Conservation (phyloP, 2,113 vertebrate species). For the Bufo gargarizans region DNA sequence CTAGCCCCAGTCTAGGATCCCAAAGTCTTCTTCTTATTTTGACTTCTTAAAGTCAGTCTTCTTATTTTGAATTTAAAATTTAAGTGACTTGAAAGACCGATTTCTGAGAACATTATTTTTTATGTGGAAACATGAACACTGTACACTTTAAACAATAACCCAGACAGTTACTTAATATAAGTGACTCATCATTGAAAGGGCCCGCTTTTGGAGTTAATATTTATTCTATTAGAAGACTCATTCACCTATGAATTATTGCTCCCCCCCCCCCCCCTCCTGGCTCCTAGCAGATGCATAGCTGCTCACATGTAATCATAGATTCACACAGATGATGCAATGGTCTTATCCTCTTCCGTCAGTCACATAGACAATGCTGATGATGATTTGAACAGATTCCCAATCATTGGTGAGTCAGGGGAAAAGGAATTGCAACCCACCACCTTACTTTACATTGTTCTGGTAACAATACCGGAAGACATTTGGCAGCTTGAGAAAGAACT, state of each 20-base stretch:
- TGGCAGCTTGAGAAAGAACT: slow-evolving; percentile 24
- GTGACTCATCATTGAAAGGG: background rate
- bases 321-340: slow-evolving; percentile 41
- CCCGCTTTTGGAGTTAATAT: background rate
- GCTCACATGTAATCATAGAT: slow-evolving; percentile 20
- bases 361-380: slow-evolving; percentile 20
- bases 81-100: background rate
- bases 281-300: background rate
- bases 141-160: background rate
- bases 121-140: background rate
- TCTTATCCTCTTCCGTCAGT: slow-evolving; percentile 43
- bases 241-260: background rate
- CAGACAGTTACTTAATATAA: background rate
- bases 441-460: slow-evolving; percentile 14
- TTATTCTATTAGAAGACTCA: background rate
- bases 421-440: slow-evolving; percentile 34
- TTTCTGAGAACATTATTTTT: background rate
- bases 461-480: slow-evolving; percentile 17
- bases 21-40: no score
- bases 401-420: slow-evolving; percentile 21
- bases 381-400: slow-evolving; percentile 29
- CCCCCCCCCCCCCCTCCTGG: no score
- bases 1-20: background rate
- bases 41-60: no score
- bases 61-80: background rate